Percentiles rank a stretch among this genome's conserved stretches.
phyloP scores from a whole-genome alignment of 2,888 invertebrate species.

The Epinotia demarniana region DNA sequence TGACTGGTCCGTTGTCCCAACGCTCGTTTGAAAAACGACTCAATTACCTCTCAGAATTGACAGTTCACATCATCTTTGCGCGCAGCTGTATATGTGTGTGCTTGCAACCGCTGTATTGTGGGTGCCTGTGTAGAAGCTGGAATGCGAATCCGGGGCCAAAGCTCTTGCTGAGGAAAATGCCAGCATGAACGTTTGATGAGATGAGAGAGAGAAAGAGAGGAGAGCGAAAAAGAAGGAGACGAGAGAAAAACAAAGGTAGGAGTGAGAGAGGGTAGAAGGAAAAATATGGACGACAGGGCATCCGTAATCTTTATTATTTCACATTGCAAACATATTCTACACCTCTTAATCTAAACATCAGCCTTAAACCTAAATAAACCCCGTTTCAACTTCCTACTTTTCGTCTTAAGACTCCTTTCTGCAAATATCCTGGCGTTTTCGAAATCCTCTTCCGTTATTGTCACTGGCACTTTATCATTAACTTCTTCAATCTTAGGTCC shows the following conservation, averaged over 20 bases:
- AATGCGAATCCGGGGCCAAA: background rate
- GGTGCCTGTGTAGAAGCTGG: background rate
- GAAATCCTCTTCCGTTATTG: slow-evolving; percentile 43
- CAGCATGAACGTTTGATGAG: no score
- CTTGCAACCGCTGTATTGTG: no score
- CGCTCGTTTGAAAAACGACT: no score
- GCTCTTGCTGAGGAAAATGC: no score
- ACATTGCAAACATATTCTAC: background rate
- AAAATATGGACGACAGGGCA: background rate
- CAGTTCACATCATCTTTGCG: no score
- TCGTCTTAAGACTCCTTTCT: slow-evolving; percentile 66
- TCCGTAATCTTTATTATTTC: background rate
- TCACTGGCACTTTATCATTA: slow-evolving; percentile 42
- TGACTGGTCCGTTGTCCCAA: no score
- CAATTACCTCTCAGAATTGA: no score
- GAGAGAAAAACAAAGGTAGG: background rate
- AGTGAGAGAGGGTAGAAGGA: background rate
- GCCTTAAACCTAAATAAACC: slow-evolving; percentile 67
- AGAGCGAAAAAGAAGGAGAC: no score
- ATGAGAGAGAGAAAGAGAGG: no score
- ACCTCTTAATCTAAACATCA: slow-evolving; percentile 52
- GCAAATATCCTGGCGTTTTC: slow-evolving; percentile 61
- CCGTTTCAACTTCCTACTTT: slow-evolving; percentile 58
- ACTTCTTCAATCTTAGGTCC: slow-evolving; percentile 50
- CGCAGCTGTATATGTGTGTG: no score